A percentile compares a stretch with the other conserved stretches of the same genome.
phyloP scores from a whole-genome alignment of 2,888 invertebrate genomes.

The Tenthredo distinguenda region DNA sequence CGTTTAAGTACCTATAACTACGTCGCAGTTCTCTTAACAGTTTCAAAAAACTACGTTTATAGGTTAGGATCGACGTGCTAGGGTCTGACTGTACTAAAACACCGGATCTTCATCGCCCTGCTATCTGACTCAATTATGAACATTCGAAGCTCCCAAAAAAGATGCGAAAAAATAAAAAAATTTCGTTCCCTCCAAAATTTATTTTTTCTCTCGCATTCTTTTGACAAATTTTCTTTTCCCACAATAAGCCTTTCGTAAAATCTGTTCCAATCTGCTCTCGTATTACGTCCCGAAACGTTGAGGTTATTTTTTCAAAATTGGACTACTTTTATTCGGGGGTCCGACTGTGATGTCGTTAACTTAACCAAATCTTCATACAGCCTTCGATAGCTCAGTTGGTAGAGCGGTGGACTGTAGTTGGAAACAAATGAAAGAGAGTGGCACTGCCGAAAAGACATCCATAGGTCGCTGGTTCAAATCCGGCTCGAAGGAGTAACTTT shows the following conservation, averaged over 20 bases:
- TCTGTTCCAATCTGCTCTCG: background rate
- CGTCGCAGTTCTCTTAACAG: background rate
- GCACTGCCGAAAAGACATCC: slow-evolving; percentile 62
- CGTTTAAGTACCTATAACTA: background rate
- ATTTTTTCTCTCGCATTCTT: background rate
- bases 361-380: slow-evolving; percentile 4
- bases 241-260: background rate
- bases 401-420: slow-evolving; percentile 79
- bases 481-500: slow-evolving; percentile 72
- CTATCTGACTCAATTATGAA: background rate
- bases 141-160: background rate
- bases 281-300: background rate
- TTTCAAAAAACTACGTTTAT: background rate
- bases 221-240: background rate
- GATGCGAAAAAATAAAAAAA: too few species aligned
- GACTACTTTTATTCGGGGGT: background rate
- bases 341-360: slow-evolving; percentile 19
- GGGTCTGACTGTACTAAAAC: background rate
- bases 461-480: slow-evolving; percentile 77
- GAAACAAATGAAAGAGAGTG: slow-evolving; percentile 46
- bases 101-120: background rate
- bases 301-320: background rate
- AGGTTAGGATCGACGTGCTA: background rate
- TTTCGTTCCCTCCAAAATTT: too few species aligned
- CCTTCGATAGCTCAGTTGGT: slow-evolving; percentile 79